phyloP scores from a whole-genome alignment of 1,140 invertebrate species.

The Antheraea pernyi region DNA sequence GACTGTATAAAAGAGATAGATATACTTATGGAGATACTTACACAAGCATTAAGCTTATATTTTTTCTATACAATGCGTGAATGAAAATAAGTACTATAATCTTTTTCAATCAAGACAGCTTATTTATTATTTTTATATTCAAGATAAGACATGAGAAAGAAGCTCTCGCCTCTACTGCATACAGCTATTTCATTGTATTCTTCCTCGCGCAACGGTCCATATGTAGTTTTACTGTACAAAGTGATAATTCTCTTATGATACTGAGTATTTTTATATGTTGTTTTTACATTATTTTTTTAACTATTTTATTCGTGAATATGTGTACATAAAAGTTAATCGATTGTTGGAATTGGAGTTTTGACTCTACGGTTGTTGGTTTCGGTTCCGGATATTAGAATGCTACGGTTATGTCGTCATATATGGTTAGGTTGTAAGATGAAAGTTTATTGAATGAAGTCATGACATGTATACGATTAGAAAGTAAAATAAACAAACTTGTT shows the following conservation, averaged over 20 bases:
- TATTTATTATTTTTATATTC: background rate
- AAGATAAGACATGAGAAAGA: background rate
- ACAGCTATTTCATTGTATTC: slow-evolving; percentile 37
- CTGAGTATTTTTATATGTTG: slow-evolving; percentile 78
- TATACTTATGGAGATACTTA: too few species aligned
- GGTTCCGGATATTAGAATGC: slow-evolving; percentile 49
- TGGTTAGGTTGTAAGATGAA: slow-evolving; percentile 29
- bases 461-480: slow-evolving; percentile 66
- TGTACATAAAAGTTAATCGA: slow-evolving; percentile 57
- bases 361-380: slow-evolving; percentile 50
- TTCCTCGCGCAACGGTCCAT: slow-evolving; percentile 61
- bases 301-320: slow-evolving; percentile 63
- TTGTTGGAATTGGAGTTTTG: slow-evolving; percentile 47
- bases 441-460: slow-evolving; percentile 47
- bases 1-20: too few species aligned
- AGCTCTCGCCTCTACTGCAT: slow-evolving; percentile 29
- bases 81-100: too few species aligned
- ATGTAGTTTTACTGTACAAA: slow-evolving; percentile 70
- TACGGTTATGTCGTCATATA: slow-evolving; percentile 51
- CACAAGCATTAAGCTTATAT: too few species aligned
- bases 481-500: slow-evolving; percentile 58
- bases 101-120: too few species aligned
- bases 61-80: too few species aligned
- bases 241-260: slow-evolving; percentile 77
- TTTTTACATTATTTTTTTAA: slow-evolving; percentile 73